A percentile compares a stretch with the other conserved stretches of the same genome.
Evolutionary conservation across 2,797 vertebrate species (phyloP).

Genomic region (Cuniculus paca): DNA sequence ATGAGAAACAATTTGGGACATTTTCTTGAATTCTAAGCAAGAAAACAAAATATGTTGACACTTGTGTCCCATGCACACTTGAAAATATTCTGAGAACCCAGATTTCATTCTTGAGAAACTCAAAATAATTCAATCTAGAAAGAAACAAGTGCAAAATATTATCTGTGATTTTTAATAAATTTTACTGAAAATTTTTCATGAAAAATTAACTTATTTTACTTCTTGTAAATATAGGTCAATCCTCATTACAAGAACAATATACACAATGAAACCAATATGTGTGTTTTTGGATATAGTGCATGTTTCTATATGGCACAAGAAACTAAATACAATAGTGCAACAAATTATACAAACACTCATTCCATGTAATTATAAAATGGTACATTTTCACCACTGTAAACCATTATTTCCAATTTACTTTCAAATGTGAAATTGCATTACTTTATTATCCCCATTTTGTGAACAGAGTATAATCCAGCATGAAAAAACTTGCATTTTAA

Average conservation of each 20-base stretch:
- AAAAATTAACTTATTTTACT: background rate
- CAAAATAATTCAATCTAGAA: background rate
- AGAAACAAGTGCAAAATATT: background rate
- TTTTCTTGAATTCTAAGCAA: background rate
- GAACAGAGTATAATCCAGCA: slow-evolving; percentile 77
- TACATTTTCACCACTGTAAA: background rate
- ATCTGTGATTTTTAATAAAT: background rate
- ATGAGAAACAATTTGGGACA: background rate
- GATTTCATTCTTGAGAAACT: background rate
- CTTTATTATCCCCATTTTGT: slow-evolving; percentile 76
- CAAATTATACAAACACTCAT: background rate
- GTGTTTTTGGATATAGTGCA: background rate
- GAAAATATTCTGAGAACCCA: background rate
- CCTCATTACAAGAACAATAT: background rate
- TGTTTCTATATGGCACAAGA: background rate
- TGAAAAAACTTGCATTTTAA: slow-evolving; percentile 77
- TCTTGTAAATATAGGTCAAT: background rate
- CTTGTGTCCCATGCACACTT: background rate
- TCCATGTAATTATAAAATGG: background rate
- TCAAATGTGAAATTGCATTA: slow-evolving; percentile 65
- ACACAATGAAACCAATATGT: background rate
- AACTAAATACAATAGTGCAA: background rate
- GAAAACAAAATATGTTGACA: background rate
- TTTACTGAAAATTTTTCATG: background rate
- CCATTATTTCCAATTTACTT: slow-evolving; percentile 21